A percentile compares a stretch with the other conserved stretches of the same genome.
Conservation (phyloP, 2,113 vertebrate species). For the Rissa tridactyla region DNA sequence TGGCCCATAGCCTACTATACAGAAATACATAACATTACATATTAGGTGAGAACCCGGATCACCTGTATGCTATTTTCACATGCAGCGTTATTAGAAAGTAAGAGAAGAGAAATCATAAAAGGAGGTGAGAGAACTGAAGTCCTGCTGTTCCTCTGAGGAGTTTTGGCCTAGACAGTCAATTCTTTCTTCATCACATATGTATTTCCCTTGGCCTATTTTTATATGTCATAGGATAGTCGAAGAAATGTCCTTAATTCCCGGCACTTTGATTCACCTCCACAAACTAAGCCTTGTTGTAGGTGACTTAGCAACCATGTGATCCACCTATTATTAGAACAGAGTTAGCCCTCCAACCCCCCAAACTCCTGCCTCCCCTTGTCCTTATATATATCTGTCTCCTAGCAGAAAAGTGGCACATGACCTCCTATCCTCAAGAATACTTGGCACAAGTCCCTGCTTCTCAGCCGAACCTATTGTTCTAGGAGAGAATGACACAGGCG, state of each 20-base stretch:
- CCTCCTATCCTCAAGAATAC: slow-evolving; percentile 81
- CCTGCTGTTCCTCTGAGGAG: not conserved
- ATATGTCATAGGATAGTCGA: slow-evolving; percentile 65
- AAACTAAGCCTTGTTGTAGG: slow-evolving; percentile 79
- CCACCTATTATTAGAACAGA: slow-evolving; percentile 80
- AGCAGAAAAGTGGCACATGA: slow-evolving; percentile 80
- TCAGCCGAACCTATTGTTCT: slow-evolving; percentile 79
- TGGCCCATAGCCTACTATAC: not conserved
- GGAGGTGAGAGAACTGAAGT: not conserved
- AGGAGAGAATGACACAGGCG: slow-evolving; percentile 74
- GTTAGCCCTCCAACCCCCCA: slow-evolving; percentile 67
- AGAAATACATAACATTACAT: not conserved
- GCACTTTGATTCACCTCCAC: slow-evolving; percentile 79
- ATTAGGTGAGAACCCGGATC: not conserved
- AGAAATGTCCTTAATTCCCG: slow-evolving; percentile 78
- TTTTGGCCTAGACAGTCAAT: slow-evolving; percentile 74
- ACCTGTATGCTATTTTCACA: slow-evolving; percentile 39
- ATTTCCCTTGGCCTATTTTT: slow-evolving; percentile 80
- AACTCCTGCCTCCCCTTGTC: slow-evolving; percentile 69
- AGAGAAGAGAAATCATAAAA: slow-evolving; percentile 10
- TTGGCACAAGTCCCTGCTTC: slow-evolving; percentile 79
- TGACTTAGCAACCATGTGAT: slow-evolving; percentile 79
- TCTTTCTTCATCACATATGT: slow-evolving; percentile 83
- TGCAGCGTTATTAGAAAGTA: not conserved
- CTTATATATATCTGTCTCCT: slow-evolving; percentile 75